phyloP scores from a whole-genome alignment of 2,113 vertebrate species.

The Oophaga pumilio region DNA sequence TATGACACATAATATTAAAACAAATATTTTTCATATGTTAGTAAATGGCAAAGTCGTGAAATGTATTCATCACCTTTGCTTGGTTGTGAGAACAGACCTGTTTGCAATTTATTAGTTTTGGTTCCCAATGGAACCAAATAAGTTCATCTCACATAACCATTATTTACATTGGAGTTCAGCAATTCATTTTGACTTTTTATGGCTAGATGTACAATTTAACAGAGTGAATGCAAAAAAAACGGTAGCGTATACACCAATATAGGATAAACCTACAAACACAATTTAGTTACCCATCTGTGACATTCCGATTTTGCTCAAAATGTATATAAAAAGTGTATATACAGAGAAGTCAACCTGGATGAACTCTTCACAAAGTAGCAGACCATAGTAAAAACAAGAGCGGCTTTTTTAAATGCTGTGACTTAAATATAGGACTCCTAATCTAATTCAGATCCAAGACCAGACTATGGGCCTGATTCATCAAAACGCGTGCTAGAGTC shows the following conservation, averaged over 20 bases:
- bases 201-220: not conserved
- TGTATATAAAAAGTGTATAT: too few relatives aligned
- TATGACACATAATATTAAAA: constrained; percentile 15
- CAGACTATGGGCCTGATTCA: too few relatives aligned
- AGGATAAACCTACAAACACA: too few relatives aligned
- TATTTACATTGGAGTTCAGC: constrained; percentile 12
- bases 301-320: too few relatives aligned
- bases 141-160: not conserved
- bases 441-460: too few relatives aligned
- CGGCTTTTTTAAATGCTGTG: too few relatives aligned
- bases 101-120: constrained; percentile 32
- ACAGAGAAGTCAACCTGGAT: too few relatives aligned
- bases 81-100: not conserved
- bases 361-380: too few relatives aligned
- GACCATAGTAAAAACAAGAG: too few relatives aligned
- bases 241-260: not conserved
- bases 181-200: not conserved
- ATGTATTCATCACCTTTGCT: constrained; percentile 10
- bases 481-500: too few relatives aligned
- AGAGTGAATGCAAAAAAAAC: not conserved
- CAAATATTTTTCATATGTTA: constrained; percentile 32
- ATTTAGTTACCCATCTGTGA: too few relatives aligned
- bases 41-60: constrained; percentile 21
- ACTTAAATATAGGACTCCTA: too few relatives aligned
- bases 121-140: constrained; percentile 2